phyloP scores from a whole-genome alignment of 1,140 invertebrate genomes.

The Drosophila grimshawi region DNA sequence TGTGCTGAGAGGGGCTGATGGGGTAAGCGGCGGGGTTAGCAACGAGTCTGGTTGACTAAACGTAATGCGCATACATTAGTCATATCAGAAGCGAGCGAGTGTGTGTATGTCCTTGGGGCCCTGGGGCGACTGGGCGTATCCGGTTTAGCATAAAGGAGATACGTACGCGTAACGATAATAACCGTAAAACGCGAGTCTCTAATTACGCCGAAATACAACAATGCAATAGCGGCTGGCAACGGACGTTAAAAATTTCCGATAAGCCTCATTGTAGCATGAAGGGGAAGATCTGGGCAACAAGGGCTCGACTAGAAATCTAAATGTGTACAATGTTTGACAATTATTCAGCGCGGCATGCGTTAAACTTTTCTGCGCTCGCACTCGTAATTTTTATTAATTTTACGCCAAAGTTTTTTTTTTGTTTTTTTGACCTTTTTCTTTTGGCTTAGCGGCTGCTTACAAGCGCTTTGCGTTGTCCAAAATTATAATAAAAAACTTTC shows the following conservation, averaged over 20 bases:
- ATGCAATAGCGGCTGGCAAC: conserved; percentile 31
- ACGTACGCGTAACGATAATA: conserved; percentile 65
- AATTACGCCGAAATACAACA: conserved; percentile 52
- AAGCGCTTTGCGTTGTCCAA: conserved; percentile 69
- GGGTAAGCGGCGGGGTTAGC: not conserved
- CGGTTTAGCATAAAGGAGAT: conserved; percentile 48
- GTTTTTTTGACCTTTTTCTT: conserved; percentile 3
- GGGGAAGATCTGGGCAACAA: conserved; percentile 1
- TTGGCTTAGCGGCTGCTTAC: conserved; percentile 72
- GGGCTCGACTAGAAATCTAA: not conserved
- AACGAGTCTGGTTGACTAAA: conserved; percentile 24
- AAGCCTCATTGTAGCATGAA: conserved; percentile 22
- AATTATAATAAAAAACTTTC: conserved; percentile 78
- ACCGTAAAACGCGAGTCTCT: conserved; percentile 57
- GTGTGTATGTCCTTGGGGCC: conserved; percentile 36
- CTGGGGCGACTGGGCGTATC: conserved; percentile 40
- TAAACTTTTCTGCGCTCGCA: conserved; percentile 58
- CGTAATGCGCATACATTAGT: conserved; percentile 74
- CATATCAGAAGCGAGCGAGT: conserved; percentile 54
- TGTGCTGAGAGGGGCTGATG: not conserved
- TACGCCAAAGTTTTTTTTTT: conserved; percentile 45
- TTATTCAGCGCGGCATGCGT: conserved; percentile 57
- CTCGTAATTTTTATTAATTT: conserved; percentile 81
- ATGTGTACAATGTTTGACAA: conserved; percentile 40
- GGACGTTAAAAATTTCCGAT: conserved; percentile 36